A percentile compares a stretch with the other conserved stretches of the same genome.
Evolutionary conservation across 2,888 invertebrate species (phyloP).

Genomic region (Tipula lateralis): DNA sequence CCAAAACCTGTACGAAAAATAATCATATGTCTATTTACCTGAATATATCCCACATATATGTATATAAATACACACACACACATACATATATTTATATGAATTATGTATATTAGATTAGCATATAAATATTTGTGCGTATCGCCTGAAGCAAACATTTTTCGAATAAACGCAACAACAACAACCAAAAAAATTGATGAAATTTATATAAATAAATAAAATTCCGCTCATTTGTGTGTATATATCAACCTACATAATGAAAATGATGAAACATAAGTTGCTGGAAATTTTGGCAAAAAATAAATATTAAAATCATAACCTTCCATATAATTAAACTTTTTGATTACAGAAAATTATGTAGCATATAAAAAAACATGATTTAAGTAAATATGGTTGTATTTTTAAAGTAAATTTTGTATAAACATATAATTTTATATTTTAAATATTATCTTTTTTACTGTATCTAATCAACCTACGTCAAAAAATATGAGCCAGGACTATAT

Average conservation of each 20-base stretch:
- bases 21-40: background rate
- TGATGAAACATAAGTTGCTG: background rate
- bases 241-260: background rate
- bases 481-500: too few relatives aligned
- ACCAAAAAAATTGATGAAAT: background rate
- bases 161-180: background rate
- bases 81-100: background rate
- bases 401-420: background rate
- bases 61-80: background rate
- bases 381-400: background rate
- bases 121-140: slow-evolving; percentile 4
- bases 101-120: background rate
- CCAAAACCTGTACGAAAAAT: background rate
- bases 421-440: background rate
- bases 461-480: background rate
- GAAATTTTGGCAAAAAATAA: background rate
- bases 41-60: background rate
- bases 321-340: background rate
- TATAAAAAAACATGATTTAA: background rate
- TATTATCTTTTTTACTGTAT: background rate
- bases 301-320: background rate
- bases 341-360: background rate
- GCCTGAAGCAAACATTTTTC: background rate
- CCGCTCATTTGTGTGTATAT: background rate
- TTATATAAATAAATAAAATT: background rate